Conservation (phyloP, 2,888 invertebrate species). For the Ceriagrion tenellum region DNA sequence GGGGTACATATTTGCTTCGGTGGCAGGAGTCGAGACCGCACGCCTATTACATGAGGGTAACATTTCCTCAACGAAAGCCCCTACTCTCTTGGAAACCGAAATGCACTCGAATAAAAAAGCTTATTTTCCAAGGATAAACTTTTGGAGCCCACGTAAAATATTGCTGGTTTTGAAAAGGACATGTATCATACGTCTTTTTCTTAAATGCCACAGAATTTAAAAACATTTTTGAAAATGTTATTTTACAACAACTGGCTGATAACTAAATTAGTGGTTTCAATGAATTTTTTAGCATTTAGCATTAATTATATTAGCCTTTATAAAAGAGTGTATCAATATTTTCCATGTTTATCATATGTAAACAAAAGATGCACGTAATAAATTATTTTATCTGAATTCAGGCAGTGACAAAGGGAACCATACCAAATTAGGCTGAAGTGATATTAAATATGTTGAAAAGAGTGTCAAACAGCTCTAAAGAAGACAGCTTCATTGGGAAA, state of each 20-base stretch:
- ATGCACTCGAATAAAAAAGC: background rate
- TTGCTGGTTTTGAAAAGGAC: no score
- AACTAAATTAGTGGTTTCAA: no score
- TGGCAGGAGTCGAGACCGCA: background rate
- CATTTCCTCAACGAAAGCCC: background rate
- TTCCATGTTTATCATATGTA: no score
- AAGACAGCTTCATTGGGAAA: conserved; percentile 90
- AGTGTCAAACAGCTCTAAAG: conserved; percentile 79
- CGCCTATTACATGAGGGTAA: background rate
- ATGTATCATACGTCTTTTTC: no score
- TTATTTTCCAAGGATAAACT: background rate
- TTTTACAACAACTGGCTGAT: no score
- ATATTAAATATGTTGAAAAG: conserved; percentile 93
- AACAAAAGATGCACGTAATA: no score
- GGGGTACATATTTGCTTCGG: background rate
- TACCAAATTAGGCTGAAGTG: conserved; percentile 95
- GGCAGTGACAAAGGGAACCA: conserved; percentile 92
- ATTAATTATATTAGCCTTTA: no score
- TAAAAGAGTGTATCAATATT: no score
- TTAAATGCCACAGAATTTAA: no score
- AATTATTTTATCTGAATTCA: conserved; percentile 75
- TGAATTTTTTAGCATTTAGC: no score
- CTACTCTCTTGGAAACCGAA: background rate
- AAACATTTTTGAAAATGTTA: no score
- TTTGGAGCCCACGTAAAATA: background rate